Evolutionary conservation across 2,888 invertebrate genomes (phyloP), one percentile per base, ranked within the genome.

Genomic region (Lomographa bimaculata): DNA sequence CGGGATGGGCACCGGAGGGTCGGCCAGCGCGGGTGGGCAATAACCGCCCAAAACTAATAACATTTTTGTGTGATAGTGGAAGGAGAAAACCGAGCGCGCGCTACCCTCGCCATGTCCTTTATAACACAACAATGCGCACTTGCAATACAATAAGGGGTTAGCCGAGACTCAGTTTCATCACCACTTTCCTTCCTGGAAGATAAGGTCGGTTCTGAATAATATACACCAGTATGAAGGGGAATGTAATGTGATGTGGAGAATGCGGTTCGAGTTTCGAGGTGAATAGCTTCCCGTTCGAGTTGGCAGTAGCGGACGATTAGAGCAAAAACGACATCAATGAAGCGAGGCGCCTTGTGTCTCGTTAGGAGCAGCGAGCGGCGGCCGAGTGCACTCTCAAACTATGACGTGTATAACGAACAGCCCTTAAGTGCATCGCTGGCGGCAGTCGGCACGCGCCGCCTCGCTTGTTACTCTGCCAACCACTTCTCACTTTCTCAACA

Each of bases 31-130:
- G 54, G 79, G 79, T 73, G 77, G 78, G 77, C 81, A 82, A 85
- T 81, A 83, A 79, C 81, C 81, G 69, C 76, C 80, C 76, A 77
- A 84, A 85, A 85, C 85, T 84, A 86, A 86, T 86, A 86, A 84
- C 81, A 86, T 85, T 84, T 85, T 86, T 86, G 74, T 70, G 79
- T 77, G 81, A 83, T 83, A 82, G 80, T 71, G 67, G 74, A 70
- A 17, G 72, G 62, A 77, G 73, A 64, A 65, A 78, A 73, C 74
- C 68, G 76, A 75, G 68, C 76, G 68, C 76, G 68, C 63, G 64
- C 64, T 72, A 76, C 76, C 73, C 74, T 75, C 65, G 57, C 66
- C 60, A 58, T 71, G 67, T 77, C 77, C 74, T 79, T 82, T 82
- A 79, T 76, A 72, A 67, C 62, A 77, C 76, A 76, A 81, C 82